A percentile compares a stretch with the other conserved stretches of the same genome.
Conservation (phyloP, 2,113 vertebrate species). For the Epinephelus lanceolatus region DNA sequence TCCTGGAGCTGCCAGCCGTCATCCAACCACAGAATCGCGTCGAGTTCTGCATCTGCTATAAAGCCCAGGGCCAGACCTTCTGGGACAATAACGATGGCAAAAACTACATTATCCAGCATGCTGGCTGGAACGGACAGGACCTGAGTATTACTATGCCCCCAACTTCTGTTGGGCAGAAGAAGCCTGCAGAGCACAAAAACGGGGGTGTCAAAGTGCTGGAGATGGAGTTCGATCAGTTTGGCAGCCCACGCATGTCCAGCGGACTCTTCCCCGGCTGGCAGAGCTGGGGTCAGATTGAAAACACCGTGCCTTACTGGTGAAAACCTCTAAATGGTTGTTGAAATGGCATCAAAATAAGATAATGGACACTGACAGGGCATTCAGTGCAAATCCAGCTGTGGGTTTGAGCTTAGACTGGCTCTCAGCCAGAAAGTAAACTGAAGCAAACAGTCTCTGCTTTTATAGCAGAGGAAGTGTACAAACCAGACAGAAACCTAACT, state of each 20-base stretch:
- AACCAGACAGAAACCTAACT: slow-evolving; percentile 27
- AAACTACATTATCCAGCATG: slow-evolving; percentile 90
- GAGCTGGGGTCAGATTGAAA: slow-evolving; percentile 86
- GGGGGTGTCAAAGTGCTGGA: slow-evolving; percentile 77
- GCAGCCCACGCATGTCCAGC: slow-evolving; percentile 87
- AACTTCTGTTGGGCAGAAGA: slow-evolving; percentile 61
- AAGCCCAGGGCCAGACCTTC: slow-evolving; percentile 84
- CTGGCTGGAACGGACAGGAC: slow-evolving; percentile 84
- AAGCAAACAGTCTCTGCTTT: slow-evolving; percentile 16
- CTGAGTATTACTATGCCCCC: not conserved
- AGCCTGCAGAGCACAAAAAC: slow-evolving; percentile 70
- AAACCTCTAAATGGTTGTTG: not conserved
- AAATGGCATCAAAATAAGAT: not conserved
- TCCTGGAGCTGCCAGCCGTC: slow-evolving; percentile 87
- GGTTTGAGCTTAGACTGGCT: slow-evolving; percentile 5
- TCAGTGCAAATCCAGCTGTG: not conserved
- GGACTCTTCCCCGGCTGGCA: slow-evolving; percentile 92
- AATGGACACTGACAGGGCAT: slow-evolving; percentile 19
- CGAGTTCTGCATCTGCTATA: slow-evolving; percentile 94
- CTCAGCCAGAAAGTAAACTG: slow-evolving; percentile 10
- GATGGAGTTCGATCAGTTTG: slow-evolving; percentile 85
- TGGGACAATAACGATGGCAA: slow-evolving; percentile 97
- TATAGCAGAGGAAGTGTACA: slow-evolving; percentile 16
- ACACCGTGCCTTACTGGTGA: slow-evolving; percentile 91
- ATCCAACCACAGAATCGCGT: slow-evolving; percentile 86